These are phyloP conservation scores for Ceratotherium simum DNA, from an alignment of 2,113 vertebrate genomes.

Conservation along the genomic window DNA sequence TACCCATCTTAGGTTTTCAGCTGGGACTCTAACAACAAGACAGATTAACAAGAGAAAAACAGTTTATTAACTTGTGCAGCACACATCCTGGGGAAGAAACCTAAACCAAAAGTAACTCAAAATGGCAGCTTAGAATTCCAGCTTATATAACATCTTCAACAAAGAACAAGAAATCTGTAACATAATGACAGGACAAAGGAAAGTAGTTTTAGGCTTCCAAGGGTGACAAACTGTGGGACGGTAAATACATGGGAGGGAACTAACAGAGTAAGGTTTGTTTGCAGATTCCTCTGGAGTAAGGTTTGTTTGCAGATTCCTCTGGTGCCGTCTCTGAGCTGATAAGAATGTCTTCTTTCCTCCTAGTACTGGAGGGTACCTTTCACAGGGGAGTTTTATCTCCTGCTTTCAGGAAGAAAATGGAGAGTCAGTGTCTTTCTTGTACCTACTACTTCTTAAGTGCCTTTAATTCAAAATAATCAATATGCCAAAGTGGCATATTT, in stretches of 20 bases:
- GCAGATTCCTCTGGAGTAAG: background rate
- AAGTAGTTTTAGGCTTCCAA: background rate
- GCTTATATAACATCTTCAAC: background rate
- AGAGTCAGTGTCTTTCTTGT: background rate
- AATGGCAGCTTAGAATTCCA: background rate
- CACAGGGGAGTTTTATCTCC: background rate
- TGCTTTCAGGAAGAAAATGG: background rate
- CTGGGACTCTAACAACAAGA: background rate
- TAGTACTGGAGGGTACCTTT: background rate
- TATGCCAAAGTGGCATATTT: background rate
- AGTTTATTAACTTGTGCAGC: background rate
- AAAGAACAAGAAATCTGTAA: background rate
- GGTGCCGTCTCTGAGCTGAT: background rate
- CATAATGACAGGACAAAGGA: background rate
- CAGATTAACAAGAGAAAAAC: background rate
- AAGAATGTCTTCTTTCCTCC: background rate
- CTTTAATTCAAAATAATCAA: background rate
- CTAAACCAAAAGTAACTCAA: background rate
- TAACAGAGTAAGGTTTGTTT: background rate
- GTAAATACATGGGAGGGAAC: background rate
- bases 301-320: background rate
- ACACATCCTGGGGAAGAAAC: background rate
- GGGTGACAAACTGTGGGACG: background rate
- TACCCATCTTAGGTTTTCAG: background rate
- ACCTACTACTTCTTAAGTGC: background rate